These are phyloP conservation scores for Prionace glauca DNA, from an alignment of 2,797 vertebrate species.

Conservation along the genomic window DNA sequence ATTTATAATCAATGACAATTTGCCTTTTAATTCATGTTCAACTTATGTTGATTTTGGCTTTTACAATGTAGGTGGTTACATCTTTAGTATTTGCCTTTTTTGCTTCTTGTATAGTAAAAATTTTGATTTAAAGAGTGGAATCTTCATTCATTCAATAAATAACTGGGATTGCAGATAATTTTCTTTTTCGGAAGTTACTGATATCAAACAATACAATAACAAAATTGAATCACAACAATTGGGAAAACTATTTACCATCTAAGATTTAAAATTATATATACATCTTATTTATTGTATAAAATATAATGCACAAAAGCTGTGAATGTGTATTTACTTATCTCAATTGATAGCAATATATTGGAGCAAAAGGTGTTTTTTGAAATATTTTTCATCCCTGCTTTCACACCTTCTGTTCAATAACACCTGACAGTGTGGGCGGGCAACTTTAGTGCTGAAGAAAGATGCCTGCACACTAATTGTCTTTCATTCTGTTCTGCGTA, in stretches of 20 bases:
- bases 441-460: not conserved
- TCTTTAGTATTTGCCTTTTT: not conserved
- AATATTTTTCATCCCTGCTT: not conserved
- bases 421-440: conserved; percentile 1
- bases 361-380: not conserved
- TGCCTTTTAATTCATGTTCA: not conserved
- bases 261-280: not conserved
- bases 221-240: not conserved
- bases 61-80: too few relatives aligned
- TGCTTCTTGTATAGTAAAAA: not conserved
- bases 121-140: not conserved
- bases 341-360: not conserved
- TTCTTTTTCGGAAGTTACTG: not conserved
- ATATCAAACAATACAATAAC: not conserved
- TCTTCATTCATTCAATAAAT: not conserved
- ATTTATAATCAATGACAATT: not conserved
- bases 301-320: not conserved
- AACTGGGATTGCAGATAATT: not conserved
- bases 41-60: too few relatives aligned
- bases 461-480: not conserved
- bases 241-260: not conserved
- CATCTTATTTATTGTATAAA: not conserved
- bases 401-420: not conserved
- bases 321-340: not conserved
- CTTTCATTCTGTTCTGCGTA: not conserved